phyloP scores from a whole-genome alignment of 2,888 invertebrate genomes.

The Drosophila anomelani region DNA sequence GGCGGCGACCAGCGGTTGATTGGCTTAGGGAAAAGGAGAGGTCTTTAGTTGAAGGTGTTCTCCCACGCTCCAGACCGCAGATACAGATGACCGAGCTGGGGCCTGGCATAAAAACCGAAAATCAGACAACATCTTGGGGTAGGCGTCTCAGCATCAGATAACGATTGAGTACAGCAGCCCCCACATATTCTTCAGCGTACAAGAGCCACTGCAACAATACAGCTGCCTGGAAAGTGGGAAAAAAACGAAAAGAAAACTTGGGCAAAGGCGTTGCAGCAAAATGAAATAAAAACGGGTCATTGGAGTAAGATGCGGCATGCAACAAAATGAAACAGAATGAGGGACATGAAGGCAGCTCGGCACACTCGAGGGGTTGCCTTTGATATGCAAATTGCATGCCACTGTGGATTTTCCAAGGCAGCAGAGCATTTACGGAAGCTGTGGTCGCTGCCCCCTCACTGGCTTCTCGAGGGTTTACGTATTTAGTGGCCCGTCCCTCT shows the following conservation, averaged over 20 bases:
- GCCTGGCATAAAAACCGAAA: slow-evolving; percentile 74
- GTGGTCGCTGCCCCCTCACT: slow-evolving; percentile 68
- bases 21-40: slow-evolving; percentile 33
- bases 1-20: slow-evolving; percentile 8
- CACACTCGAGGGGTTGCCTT: slow-evolving; percentile 55
- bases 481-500: slow-evolving; percentile 71
- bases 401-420: slow-evolving; percentile 26
- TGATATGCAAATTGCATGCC: slow-evolving; percentile 79
- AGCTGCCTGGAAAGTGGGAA: slow-evolving; percentile 46
- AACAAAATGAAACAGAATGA: slow-evolving; percentile 30
- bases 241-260: slow-evolving; percentile 42
- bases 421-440: slow-evolving; percentile 68
- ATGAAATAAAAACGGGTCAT: slow-evolving; percentile 77
- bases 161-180: slow-evolving; percentile 72
- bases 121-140: slow-evolving; percentile 77
- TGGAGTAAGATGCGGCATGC: slow-evolving; percentile 74
- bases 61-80: slow-evolving; percentile 17
- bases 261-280: slow-evolving; percentile 54
- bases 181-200: slow-evolving; percentile 14
- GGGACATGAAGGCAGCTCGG: slow-evolving; percentile 19
- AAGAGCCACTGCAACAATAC: slow-evolving; percentile 44
- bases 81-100: slow-evolving; percentile 20
- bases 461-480: slow-evolving; percentile 78
- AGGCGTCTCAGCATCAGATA: slow-evolving; percentile 68
- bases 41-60: neutral